phyloP scores from a whole-genome alignment of 2,797 vertebrate species.

The Thalassophryne amazonica region DNA sequence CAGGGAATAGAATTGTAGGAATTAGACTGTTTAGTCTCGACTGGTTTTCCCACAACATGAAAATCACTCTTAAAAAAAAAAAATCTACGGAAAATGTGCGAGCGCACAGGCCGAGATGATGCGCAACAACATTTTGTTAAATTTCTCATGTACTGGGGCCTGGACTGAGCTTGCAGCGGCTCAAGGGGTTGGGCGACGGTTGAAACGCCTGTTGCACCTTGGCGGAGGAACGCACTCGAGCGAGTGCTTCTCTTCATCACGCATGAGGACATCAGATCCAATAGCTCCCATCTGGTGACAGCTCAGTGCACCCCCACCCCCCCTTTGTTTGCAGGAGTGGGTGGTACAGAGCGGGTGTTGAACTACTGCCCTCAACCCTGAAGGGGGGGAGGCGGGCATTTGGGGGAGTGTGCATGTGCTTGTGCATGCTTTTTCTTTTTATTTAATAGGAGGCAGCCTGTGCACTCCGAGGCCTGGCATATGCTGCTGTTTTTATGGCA shows the following conservation, averaged over 20 bases:
- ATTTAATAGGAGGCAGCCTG: constrained; percentile 59
- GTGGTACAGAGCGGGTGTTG: constrained; percentile 52
- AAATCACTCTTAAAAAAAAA: too few relatives aligned
- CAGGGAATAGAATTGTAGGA: too few relatives aligned
- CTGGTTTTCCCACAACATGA: too few relatives aligned
- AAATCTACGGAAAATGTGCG: too few relatives aligned
- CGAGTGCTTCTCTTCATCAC: constrained; percentile 36
- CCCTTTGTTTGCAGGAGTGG: constrained; percentile 58
- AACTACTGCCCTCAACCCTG: constrained; percentile 70
- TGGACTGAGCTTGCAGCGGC: too few relatives aligned
- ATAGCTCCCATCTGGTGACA: constrained; percentile 50
- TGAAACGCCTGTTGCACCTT: too few relatives aligned
- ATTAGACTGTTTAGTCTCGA: too few relatives aligned
- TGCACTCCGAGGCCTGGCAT: constrained; percentile 79
- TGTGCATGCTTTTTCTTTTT: constrained; percentile 31
- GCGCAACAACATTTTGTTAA: too few relatives aligned
- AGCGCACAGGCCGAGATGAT: too few relatives aligned
- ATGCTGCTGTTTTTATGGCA: constrained; percentile 88
- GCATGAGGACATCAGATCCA: constrained; percentile 44
- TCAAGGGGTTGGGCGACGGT: too few relatives aligned
- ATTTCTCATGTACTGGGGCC: too few relatives aligned
- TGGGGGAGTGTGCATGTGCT: constrained; percentile 55
- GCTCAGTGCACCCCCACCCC: constrained; percentile 39
- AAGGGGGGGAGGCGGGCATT: constrained; percentile 61
- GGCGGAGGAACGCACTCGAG: too few relatives aligned